Conservation (phyloP, 1,140 invertebrate genomes). For the Panagrolaimus sp. region DNA sequence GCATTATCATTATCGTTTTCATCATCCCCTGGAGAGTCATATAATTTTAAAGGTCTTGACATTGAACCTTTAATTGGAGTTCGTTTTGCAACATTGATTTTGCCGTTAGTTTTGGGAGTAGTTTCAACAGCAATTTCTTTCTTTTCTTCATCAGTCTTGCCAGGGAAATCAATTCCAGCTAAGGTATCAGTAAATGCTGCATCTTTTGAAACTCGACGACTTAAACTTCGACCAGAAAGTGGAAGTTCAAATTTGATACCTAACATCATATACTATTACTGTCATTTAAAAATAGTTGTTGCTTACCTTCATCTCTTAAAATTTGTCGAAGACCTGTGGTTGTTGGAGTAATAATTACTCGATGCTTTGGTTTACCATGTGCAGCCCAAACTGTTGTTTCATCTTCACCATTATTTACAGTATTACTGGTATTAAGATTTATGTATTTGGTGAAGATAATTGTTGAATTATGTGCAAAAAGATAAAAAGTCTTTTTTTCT, state of each 20-base stretch:
- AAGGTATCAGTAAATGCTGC: too few species aligned
- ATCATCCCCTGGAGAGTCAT: not conserved
- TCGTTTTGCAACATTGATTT: not conserved
- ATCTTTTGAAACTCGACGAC: not conserved
- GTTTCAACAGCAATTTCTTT: too few species aligned
- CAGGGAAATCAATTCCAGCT: too few species aligned
- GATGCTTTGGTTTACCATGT: not conserved
- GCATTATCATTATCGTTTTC: not conserved
- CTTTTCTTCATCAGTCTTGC: too few species aligned
- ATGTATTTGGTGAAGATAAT: not conserved
- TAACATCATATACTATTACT: not conserved
- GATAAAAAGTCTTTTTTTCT: not conserved
- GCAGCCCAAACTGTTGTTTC: not conserved
- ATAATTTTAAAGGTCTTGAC: not conserved
- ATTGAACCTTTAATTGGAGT: not conserved
- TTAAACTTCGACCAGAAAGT: not conserved
- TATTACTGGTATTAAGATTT: not conserved
- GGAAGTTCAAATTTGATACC: not conserved
- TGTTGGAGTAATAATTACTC: slow-evolving; percentile 6
- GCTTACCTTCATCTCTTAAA: slow-evolving; percentile 3
- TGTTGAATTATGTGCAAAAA: not conserved
- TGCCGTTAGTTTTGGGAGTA: too few species aligned
- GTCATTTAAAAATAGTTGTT: not conserved
- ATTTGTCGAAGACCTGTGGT: not conserved
- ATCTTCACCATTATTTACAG: not conserved